Conservation (phyloP, 2,888 invertebrate genomes). For the Trilocha varians region DNA sequence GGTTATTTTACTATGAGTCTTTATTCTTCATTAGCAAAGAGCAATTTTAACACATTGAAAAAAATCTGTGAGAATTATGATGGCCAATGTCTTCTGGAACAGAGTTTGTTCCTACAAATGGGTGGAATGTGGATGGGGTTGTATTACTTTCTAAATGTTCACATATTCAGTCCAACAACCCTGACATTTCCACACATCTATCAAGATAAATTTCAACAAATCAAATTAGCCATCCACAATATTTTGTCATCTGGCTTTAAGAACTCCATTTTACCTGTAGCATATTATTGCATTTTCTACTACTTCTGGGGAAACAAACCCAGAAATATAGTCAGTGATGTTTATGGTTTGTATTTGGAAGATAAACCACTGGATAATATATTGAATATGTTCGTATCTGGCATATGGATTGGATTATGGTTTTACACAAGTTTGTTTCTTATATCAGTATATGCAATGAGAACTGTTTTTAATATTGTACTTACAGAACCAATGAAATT, state of each 20-base stretch:
- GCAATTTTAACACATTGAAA: constrained; percentile 69
- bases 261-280: constrained; percentile 75
- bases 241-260: constrained; percentile 74
- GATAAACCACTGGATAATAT: constrained; percentile 64
- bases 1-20: constrained; percentile 80
- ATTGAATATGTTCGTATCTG: constrained; percentile 53
- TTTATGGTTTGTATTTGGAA: constrained; percentile 70
- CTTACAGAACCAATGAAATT: constrained; percentile 81
- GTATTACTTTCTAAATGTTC: constrained; percentile 71
- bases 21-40: constrained; percentile 77
- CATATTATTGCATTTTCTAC: constrained; percentile 76
- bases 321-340: constrained; percentile 60
- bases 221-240: constrained; percentile 72
- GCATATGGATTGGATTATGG: constrained; percentile 78
- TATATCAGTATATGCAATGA: constrained; percentile 80
- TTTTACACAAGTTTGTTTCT: constrained; percentile 79
- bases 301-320: constrained; percentile 74
- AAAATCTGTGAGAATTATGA: constrained; percentile 55
- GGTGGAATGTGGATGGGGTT: constrained; percentile 80
- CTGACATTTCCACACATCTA: constrained; percentile 81
- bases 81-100: constrained; percentile 77
- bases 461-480: constrained; percentile 78
- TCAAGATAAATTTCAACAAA: constrained; percentile 78
- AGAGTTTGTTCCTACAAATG: constrained; percentile 77
- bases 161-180: constrained; percentile 66